These are phyloP conservation scores for Xenentodon cancila DNA, from an alignment of 2,797 vertebrate genomes.

Conservation along the genomic window DNA sequence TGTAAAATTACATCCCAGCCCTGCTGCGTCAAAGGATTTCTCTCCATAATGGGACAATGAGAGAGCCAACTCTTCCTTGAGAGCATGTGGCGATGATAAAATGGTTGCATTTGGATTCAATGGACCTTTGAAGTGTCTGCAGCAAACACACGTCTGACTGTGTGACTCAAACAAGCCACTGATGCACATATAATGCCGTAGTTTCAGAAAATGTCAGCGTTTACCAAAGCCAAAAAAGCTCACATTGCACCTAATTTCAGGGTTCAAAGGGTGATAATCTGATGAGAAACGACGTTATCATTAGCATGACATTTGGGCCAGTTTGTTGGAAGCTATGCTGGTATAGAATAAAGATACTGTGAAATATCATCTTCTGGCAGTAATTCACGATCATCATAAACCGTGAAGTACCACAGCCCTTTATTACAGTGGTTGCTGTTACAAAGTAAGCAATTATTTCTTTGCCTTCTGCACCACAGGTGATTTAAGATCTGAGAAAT, in stretches of 20 bases:
- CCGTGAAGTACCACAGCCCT: conserved; percentile 47
- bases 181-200: neutral
- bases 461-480: conserved; percentile 68
- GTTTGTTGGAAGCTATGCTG: conserved; percentile 11
- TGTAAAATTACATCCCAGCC: neutral
- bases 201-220: conserved; percentile 17
- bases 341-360: conserved; percentile 23
- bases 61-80: neutral
- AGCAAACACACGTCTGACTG: neutral
- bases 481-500: conserved; percentile 81
- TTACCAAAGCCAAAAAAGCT: neutral
- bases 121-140: conserved; percentile 10
- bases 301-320: conserved; percentile 17
- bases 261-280: conserved; percentile 8
- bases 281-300: conserved; percentile 30
- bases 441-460: conserved; percentile 80
- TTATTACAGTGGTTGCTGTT: conserved; percentile 56
- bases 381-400: conserved; percentile 29
- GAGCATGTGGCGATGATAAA: conserved; percentile 1
- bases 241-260: conserved; percentile 29
- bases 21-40: no score
- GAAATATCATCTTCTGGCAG: conserved; percentile 28
- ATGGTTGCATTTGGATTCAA: conserved; percentile 12
- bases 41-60: neutral
- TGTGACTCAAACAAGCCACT: neutral